Conservation (phyloP, 2,113 vertebrate species). For the Felis catus region F.catus_Fca126_mat1.0 CM031426.1:20516501-20517000, state of each 20-base stretch:
- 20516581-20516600: accelerated
- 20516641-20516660: neutral
- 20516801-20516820: slow-evolving; percentile 69
- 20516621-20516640: neutral
- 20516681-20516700: slow-evolving; percentile 5
- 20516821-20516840: slow-evolving; percentile 56
- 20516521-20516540: neutral
- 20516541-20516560: neutral
- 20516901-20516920: slow-evolving; percentile 37
- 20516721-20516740: neutral
- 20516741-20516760: neutral
- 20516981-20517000: slow-evolving; percentile 53
- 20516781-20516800: slow-evolving; percentile 45
- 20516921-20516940: slow-evolving; percentile 66
- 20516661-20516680: neutral
- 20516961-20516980: slow-evolving; percentile 65
- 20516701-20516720: neutral
- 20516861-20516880: slow-evolving; percentile 63
- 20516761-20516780: slow-evolving; percentile 22
- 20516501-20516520: neutral
- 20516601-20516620: neutral
- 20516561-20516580: neutral
- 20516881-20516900: slow-evolving; percentile 43
- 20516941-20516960: slow-evolving; percentile 53
- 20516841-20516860: slow-evolving; percentile 70